Evolutionary conservation across 2,113 vertebrate genomes (phyloP).

Genomic region (Siniperca chuatsi): DNA sequence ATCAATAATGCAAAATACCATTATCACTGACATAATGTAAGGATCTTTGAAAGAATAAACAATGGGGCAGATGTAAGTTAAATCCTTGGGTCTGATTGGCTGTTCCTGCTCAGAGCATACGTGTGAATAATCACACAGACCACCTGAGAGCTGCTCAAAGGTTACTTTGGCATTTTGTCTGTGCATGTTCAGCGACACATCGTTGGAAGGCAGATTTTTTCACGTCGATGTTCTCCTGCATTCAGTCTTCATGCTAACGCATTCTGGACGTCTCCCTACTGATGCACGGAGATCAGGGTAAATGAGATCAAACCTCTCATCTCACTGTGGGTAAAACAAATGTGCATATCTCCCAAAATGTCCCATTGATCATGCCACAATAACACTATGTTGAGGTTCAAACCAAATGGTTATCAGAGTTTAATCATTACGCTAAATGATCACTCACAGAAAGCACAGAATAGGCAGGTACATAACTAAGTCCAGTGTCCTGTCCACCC

Average conservation of each 20-base stretch:
- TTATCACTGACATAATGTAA: background rate
- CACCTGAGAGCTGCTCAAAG: background rate
- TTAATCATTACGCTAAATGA: background rate
- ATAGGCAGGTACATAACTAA: background rate
- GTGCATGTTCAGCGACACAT: too few species aligned
- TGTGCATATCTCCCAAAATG: background rate
- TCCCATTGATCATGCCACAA: background rate
- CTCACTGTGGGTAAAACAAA: background rate
- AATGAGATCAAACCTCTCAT: background rate
- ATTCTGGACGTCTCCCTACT: background rate
- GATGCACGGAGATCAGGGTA: background rate
- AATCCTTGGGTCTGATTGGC: background rate
- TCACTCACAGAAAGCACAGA: background rate
- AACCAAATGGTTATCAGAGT: background rate
- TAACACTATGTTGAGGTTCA: background rate
- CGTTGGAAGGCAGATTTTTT: background rate
- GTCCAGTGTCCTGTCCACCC: background rate
- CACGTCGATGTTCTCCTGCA: background rate
- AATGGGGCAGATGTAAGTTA: background rate
- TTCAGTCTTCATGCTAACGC: background rate
- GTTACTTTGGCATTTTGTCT: background rate
- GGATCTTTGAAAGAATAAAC: background rate
- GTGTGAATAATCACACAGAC: background rate
- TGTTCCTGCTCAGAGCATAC: too few species aligned
- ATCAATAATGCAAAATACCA: background rate